These are phyloP conservation scores for Burhinus bistriatus DNA, from an alignment of 2,113 vertebrate species.

Conservation along the genomic window DNA sequence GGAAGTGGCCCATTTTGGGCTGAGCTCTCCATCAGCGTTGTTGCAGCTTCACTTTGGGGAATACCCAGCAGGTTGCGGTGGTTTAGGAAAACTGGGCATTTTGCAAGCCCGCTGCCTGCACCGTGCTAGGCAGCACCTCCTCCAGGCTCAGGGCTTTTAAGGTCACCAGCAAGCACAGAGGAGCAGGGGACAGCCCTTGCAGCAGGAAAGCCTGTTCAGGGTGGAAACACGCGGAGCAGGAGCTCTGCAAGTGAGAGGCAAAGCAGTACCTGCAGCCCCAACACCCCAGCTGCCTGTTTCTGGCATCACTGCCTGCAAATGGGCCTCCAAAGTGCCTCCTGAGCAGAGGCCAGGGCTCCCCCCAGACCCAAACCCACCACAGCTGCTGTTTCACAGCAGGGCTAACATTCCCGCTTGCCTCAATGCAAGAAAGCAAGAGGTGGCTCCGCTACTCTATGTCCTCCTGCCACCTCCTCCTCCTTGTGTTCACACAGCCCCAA, in stretches of 20 bases:
- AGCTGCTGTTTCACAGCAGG: not conserved
- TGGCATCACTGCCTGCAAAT: not conserved
- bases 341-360: not conserved
- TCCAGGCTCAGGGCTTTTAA: not conserved
- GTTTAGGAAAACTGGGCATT: not conserved
- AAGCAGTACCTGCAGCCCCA: not conserved
- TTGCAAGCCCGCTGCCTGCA: not conserved
- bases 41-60: fast-evolving
- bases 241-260: not conserved
- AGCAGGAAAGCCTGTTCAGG: not conserved
- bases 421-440: not conserved
- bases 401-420: not conserved
- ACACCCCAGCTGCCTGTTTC: not conserved
- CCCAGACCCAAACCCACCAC: not conserved
- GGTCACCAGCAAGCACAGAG: not conserved
- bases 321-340: not conserved
- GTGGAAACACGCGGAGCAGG: not conserved
- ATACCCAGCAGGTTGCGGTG: not conserved
- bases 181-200: not conserved
- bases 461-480: not conserved
- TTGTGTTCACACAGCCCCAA: not conserved
- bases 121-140: not conserved
- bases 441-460: not conserved
- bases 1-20: not conserved
- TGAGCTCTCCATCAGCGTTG: not conserved